Evolutionary conservation across 2,113 vertebrate species (phyloP).

Genomic region (Myanophis thanlyinensis): DNA sequence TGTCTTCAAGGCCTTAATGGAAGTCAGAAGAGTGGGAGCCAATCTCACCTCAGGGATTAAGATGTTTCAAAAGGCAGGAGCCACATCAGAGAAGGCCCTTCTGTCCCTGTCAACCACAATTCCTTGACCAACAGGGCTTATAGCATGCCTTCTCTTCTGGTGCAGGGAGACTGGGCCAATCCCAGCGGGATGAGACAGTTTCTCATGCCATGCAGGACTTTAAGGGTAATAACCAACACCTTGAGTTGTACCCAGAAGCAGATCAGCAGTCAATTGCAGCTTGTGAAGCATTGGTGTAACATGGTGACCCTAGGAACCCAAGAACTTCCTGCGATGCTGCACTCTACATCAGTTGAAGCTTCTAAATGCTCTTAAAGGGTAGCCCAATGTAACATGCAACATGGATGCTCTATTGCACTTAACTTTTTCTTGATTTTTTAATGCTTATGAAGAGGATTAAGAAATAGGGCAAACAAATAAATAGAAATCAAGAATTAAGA

Average conservation of each 20-base stretch:
- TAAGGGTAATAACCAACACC: no score
- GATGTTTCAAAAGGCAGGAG: background rate
- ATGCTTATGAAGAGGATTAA: background rate
- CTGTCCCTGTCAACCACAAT: background rate
- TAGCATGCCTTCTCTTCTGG: background rate
- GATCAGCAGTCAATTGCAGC: background rate
- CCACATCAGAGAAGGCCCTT: background rate
- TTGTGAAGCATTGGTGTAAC: background rate
- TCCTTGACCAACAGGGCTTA: background rate
- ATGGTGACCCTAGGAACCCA: background rate
- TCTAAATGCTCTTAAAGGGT: background rate
- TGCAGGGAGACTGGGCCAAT: no score
- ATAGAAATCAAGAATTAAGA: background rate
- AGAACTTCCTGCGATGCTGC: background rate
- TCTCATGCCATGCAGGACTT: no score
- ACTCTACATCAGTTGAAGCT: background rate
- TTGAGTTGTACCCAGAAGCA: background rate
- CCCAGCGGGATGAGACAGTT: no score
- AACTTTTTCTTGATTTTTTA: background rate
- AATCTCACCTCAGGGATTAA: background rate
- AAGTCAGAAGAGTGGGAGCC: background rate
- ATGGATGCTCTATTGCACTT: background rate
- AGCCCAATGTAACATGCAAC: background rate
- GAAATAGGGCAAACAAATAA: background rate
- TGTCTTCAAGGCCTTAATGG: background rate